Percentiles rank a stretch among this genome's conserved stretches.
Evolutionary conservation across 2,888 invertebrate species (phyloP).

Genomic region (Andrena marginata): DNA sequence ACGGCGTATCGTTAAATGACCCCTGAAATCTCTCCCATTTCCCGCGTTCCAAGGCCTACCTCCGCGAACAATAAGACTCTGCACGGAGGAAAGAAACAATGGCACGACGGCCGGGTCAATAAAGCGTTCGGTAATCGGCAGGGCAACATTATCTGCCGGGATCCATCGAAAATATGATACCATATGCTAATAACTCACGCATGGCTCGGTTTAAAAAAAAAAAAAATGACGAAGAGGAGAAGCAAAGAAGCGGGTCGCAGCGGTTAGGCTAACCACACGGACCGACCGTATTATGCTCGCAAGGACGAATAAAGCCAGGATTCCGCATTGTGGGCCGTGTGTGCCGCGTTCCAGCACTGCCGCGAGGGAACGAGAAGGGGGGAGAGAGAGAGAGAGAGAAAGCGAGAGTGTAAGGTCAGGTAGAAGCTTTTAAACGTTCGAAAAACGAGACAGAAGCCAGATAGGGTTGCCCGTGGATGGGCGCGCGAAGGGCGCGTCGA

Average conservation of each 20-base stretch:
- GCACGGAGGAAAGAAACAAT: conserved; percentile 3
- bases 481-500: conserved; percentile 62
- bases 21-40: background rate
- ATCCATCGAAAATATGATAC: conserved; percentile 80
- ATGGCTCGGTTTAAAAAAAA: conserved; percentile 70
- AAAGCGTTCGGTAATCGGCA: conserved; percentile 65
- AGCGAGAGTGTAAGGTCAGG: conserved; percentile 59
- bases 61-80: conserved; percentile 15
- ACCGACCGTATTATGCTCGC: conserved; percentile 73
- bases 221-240: background rate
- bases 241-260: conserved; percentile 51
- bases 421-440: conserved; percentile 63
- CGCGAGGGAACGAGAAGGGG: conserved; percentile 7
- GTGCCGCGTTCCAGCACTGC: conserved; percentile 12
- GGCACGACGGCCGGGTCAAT: conserved; percentile 41
- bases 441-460: conserved; percentile 61
- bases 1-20: too few relatives aligned
- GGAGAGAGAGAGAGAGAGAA: conserved; percentile 23
- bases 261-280: conserved; percentile 74
- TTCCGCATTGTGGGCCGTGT: conserved; percentile 48
- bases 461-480: conserved; percentile 62
- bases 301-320: conserved; percentile 71
- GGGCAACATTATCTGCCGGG: conserved; percentile 74
- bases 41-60: background rate
- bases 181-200: conserved; percentile 84